phyloP scores from a whole-genome alignment of 2,113 vertebrate species.

The Gallinago undulata region DNA sequence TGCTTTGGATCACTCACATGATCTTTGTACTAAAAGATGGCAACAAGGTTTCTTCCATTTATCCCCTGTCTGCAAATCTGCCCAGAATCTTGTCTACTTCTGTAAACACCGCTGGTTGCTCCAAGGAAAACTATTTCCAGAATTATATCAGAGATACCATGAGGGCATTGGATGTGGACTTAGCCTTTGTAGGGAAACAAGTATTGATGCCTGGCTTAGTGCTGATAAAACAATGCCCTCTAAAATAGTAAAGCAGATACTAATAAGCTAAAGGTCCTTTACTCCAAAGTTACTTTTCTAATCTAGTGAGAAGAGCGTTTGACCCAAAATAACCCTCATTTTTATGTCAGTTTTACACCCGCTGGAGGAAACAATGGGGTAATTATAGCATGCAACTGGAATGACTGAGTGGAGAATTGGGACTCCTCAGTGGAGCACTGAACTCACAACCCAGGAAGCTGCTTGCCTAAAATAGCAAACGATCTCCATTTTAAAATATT shows the following conservation, averaged over 20 bases:
- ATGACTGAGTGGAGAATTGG: not conserved
- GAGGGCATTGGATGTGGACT: not conserved
- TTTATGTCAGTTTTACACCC: constrained; percentile 17
- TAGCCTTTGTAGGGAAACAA: not conserved
- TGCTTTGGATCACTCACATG: not conserved
- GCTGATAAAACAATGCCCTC: not conserved
- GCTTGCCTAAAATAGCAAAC: not conserved
- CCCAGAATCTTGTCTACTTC: not conserved
- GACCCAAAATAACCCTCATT: not conserved
- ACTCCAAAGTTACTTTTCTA: not conserved
- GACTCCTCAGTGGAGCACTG: not conserved
- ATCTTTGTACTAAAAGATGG: not conserved
- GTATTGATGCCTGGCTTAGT: not conserved
- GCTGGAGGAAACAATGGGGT: not conserved
- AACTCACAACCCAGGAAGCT: not conserved
- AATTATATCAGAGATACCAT: not conserved
- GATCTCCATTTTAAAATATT: not conserved
- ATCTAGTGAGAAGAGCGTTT: not conserved
- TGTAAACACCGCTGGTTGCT: not conserved
- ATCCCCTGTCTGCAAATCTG: not conserved
- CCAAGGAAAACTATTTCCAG: not conserved
- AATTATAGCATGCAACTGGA: constrained; percentile 3
- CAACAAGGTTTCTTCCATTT: not conserved
- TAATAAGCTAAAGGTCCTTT: not conserved
- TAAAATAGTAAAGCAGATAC: not conserved